Conservation (phyloP, 2,797 vertebrate genomes). For the Ceryle rudis region DNA sequence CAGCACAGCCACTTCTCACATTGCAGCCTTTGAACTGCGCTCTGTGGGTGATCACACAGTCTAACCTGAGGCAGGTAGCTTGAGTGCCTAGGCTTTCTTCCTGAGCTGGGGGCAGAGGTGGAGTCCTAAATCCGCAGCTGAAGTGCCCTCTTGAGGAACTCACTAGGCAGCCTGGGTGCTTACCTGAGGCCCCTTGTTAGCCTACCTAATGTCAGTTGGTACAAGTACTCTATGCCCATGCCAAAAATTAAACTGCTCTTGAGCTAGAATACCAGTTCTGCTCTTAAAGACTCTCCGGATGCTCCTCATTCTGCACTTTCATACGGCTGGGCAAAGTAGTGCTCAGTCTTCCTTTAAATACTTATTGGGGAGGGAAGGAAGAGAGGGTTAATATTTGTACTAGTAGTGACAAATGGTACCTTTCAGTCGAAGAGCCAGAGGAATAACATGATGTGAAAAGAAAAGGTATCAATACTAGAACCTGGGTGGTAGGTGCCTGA, state of each 20-base stretch:
- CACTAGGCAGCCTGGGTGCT: neutral
- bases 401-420: neutral
- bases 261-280: neutral
- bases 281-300: neutral
- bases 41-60: neutral
- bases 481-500: neutral
- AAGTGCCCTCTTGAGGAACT: neutral
- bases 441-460: neutral
- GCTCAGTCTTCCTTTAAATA: neutral
- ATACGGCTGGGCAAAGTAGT: neutral
- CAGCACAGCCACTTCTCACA: neutral
- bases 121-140: neutral
- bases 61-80: neutral
- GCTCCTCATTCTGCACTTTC: neutral
- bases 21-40: neutral
- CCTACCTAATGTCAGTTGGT: neutral
- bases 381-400: neutral
- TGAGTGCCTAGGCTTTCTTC: neutral
- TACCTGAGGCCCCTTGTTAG: neutral
- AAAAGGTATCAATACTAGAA: neutral
- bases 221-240: neutral
- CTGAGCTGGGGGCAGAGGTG: neutral
- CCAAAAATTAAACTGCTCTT: neutral
- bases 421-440: neutral
- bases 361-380: neutral